phyloP scores from a whole-genome alignment of 2,797 vertebrate species.

The Scolopax bukidnonensis region DNA sequence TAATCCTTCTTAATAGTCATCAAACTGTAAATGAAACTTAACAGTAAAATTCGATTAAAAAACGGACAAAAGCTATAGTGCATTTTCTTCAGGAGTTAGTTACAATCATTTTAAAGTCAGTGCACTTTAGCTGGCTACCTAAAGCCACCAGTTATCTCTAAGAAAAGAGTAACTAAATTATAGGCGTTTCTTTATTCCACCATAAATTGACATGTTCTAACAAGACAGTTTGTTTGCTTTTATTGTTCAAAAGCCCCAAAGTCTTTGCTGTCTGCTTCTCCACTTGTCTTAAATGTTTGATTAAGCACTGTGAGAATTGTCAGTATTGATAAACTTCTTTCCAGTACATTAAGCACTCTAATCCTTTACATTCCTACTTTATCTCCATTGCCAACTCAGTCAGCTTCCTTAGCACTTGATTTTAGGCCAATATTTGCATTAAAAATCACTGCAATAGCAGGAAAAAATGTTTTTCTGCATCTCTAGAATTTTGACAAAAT shows the following conservation, averaged over 20 bases:
- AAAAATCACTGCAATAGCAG: background rate
- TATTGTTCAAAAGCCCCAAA: conserved; percentile 65
- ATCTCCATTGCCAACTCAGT: conserved; percentile 46
- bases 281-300: conserved; percentile 79
- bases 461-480: background rate
- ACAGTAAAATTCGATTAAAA: background rate
- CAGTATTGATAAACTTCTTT: conserved; percentile 79
- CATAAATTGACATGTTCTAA: conserved; percentile 75
- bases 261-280: conserved; percentile 64
- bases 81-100: background rate
- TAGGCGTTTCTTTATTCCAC: conserved; percentile 48
- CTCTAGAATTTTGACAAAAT: background rate
- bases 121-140: background rate
- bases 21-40: background rate
- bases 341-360: conserved; percentile 76
- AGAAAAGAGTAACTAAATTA: conserved; percentile 53
- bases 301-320: conserved; percentile 81
- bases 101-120: background rate
- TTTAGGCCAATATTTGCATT: conserved; percentile 53
- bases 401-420: conserved; percentile 45
- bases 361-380: conserved; percentile 76
- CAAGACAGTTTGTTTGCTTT: conserved; percentile 77
- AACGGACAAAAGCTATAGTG: background rate
- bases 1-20: background rate
- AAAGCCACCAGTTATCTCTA: conserved; percentile 4